Base-by-base conservation (phyloP, 2,113 vertebrate species). In the Datnioides undecimradiatus region DNA sequence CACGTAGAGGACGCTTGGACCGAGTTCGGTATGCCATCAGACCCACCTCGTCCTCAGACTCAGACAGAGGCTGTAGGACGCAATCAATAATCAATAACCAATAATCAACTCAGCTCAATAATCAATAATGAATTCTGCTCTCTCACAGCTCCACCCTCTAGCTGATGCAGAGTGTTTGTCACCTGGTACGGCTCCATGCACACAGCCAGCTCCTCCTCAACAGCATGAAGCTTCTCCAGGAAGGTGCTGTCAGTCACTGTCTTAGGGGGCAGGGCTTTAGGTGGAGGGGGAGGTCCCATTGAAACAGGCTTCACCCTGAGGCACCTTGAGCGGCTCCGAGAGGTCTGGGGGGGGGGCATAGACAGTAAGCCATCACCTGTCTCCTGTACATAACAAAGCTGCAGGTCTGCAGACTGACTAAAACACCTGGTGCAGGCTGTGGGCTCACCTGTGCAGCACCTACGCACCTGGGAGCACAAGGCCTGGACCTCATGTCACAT, bases 151-250 rank as follows among this genome's bases (percentile, higher is more conserved):
- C n/a, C n/a, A n/a, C n/a, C n/a, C n/a, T n/a, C n/a, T n/a, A 43
- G 40, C 40, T 46, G 40, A n/a, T 4, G 1, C 6, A 1, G 4
- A 3, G 14, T 8, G 57, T 27, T 9, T 12, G 10, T 34, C 90
- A 99, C 97, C 97, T 98, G 97, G 85, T 94, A 98, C 16, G 97
- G 93, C 45, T 97, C 96, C 92, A 97, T 94, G 80, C 96, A 97
- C 5, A 96, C 95, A 0, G 95, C 96, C 87, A 99, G 66, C 65
- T 99, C 98, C 13, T 98, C 97, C 51, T 99, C 98, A 76, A 99
- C 98, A 0, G 98, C 97, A 0, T 98, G 95, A 9, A 99, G 93
- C 67, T 98, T 97, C 93, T 99, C 97, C 95, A 99, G 95, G 90
- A 99, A 99, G 5, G 88, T 85, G 90, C 94, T 95, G 76, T 99